Base-by-base conservation (phyloP, 1,140 invertebrate genomes). In the Macrocentrus cingulum region DNA sequence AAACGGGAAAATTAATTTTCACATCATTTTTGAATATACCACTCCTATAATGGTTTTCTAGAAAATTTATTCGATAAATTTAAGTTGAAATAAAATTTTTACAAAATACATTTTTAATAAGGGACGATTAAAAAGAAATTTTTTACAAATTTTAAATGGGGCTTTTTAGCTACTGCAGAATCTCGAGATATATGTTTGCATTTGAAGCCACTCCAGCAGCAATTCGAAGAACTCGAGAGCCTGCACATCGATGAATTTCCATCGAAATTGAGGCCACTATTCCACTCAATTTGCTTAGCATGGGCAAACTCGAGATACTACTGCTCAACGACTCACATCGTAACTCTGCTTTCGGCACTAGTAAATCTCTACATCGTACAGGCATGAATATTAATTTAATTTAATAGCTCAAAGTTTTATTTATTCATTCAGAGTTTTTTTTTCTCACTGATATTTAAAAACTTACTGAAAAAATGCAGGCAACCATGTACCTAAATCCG, bases 261-360 rank as follows among this genome's bases (percentile, higher is more conserved):
- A 18, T 41, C 74, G 1, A 78, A 85, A 13, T 80, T 95, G 25
- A 83, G 85, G 45, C 84, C 87, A 0, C 73, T 92, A 29, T 62
- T 85, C 59, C 86, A 94, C 64, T 87, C 85, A n/a, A 82, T 95
- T 4, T 91, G 91, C 50, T 75, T 94, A 2, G 79, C 92, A 7
- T 96, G 93, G 93, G 85, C 87, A 1, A 86, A 90, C 67, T 95
- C 91, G 0, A 84, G 87, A 62, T 90, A 93, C 70, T 95, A 91
- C 74, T 88, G 89, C 65, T 87, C 84, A 1, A 86, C 89, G 2
- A 86, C 87, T 15, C 82, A 86, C 59, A 85, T 92, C 66, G 84
- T 89, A 11, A 84, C 87, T 2, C 75, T 94, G 1, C 73, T 94
- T 2, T 84, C 86, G 70, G 84, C 91, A 76, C 83, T 93, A 42